Percentiles rank a stretch among this genome's conserved stretches.
Evolutionary conservation across 2,113 vertebrate genomes (phyloP).

Genomic region (Aramus guarauna): DNA sequence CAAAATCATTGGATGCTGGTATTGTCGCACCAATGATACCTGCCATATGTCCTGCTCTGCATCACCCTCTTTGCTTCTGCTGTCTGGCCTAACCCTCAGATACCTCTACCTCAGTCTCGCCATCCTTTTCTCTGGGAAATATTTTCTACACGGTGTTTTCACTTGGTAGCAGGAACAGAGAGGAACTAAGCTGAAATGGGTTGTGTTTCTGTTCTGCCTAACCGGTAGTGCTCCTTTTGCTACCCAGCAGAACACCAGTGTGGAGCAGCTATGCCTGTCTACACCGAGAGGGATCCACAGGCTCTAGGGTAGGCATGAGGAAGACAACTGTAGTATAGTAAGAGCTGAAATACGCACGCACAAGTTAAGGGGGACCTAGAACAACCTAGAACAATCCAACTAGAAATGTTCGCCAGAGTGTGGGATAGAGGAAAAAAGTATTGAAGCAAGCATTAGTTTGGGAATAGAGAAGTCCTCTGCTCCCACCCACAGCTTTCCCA

Average conservation of each 20-base stretch:
- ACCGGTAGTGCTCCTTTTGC: neutral
- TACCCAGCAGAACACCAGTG: neutral
- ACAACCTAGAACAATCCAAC: neutral
- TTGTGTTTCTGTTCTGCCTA: neutral
- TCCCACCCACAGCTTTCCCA: neutral
- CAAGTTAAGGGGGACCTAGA: neutral
- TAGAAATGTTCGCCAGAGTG: too few relatives aligned
- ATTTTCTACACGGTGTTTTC: neutral
- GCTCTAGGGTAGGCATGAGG: too few relatives aligned
- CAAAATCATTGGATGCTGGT: neutral
- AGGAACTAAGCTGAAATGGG: neutral
- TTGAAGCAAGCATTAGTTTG: neutral
- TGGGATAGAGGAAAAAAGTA: neutral
- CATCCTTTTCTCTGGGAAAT: neutral
- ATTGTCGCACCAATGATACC: fast-evolving
- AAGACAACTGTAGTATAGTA: neutral
- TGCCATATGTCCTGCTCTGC: neutral
- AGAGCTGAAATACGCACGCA: neutral
- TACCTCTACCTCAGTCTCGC: neutral
- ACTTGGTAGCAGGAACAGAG: neutral
- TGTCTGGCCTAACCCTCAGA: too few relatives aligned
- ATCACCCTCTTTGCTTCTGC: neutral
- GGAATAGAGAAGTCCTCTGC: neutral
- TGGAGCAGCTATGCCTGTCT: neutral
- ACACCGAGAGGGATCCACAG: neutral